Conservation (phyloP, 2,888 invertebrate species). For the Blastobasis adustella region DNA sequence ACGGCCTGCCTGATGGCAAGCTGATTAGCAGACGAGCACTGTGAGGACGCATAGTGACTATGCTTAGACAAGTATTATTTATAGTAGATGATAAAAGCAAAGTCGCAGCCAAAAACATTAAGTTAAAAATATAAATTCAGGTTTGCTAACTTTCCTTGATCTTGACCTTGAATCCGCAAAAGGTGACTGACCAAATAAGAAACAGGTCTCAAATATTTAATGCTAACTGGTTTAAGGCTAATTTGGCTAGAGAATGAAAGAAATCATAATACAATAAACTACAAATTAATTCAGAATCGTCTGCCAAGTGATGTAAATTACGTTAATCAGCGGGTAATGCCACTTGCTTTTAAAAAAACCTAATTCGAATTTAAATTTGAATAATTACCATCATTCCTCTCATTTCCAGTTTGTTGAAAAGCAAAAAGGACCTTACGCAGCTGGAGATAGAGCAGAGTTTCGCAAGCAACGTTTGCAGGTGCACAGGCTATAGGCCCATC, state of each 20-base stretch:
- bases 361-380: background rate
- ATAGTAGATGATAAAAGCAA: no score
- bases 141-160: no score
- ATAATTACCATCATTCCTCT: background rate
- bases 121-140: no score
- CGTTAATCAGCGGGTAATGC: background rate
- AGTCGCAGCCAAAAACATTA: no score
- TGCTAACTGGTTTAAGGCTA: no score
- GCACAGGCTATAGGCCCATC: constrained; percentile 86
- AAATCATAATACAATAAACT: constrained; percentile 5
- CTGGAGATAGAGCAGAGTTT: constrained; percentile 82
- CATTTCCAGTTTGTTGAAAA: constrained; percentile 24
- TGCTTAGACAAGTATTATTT: no score
- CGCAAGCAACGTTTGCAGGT: constrained; percentile 86
- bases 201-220: no score
- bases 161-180: no score
- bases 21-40: no score
- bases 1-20: no score
- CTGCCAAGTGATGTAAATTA: constrained; percentile 15
- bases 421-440: constrained; percentile 59
- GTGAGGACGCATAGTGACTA: no score
- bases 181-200: no score
- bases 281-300: constrained; percentile 6
- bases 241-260: background rate
- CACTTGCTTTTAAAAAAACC: background rate